Evolutionary conservation across 2,797 vertebrate genomes (phyloP), one percentile per base, ranked within the genome.

Genomic region (Gallinago solitaria): DNA sequence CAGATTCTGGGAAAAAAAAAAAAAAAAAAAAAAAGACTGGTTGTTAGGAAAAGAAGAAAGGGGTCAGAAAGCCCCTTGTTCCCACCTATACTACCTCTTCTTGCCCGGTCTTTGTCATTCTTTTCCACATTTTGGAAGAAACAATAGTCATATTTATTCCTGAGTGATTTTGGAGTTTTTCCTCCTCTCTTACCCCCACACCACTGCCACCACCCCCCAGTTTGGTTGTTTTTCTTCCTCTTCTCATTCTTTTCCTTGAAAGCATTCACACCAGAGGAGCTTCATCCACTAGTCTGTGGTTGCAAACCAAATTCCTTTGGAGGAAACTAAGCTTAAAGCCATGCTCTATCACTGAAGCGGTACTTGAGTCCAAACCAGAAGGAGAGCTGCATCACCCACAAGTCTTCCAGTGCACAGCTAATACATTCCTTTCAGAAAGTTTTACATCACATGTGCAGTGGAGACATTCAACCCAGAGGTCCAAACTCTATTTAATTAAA

Each of bases 401-500:
- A 68, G 25, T 47, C 70, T 85, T 71, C 33, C 78, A 94, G 81
- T 28, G 51, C 63, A 60, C 77, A 84, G 71, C 51, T 92, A 86
- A 83, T 41, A 35, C 41, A 61, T 78, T 81, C 43, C 60, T 82
- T 80, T 84, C 63, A 77, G 81, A 87, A 92, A 73, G 51, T 59
- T 93, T 79, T 76, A 59, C 11, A 82, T 73, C 67, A 83, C 91
- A 88, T 80, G n/a, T 94, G 81, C 90, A 85, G 68, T 32, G 48
- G 41, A 51, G 43, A 35, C 56, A 32, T 89, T 85, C 68, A 74
- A 85, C 48, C 32, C 84, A 93, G 92, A 95, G 48, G 83, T 85
- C 89, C 75, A 94, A 94, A 94, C 68, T 82, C 81, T 32, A 64
- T 63, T 93, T 92, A 94, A 93, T 96, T 95, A 95, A 96, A 93